Evolutionary conservation across 2,113 vertebrate genomes (phyloP).

Genomic region (Ariopsis seemanni): DNA sequence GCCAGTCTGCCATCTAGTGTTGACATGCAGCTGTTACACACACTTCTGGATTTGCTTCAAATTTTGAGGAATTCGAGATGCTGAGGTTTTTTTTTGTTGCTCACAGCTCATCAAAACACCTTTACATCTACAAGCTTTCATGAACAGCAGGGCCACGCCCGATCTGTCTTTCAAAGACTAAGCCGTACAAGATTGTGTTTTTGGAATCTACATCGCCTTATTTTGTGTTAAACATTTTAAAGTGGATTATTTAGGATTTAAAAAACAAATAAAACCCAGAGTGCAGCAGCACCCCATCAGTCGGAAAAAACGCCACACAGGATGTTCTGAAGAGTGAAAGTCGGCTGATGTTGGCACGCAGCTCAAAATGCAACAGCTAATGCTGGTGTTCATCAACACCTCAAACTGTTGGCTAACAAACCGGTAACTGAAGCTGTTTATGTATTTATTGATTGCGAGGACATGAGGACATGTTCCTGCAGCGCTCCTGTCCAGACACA

Average conservation of each 20-base stretch:
- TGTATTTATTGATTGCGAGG: too few species aligned
- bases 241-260: background rate
- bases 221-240: background rate
- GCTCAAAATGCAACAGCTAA: too few species aligned
- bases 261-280: too few species aligned
- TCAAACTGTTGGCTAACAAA: too few species aligned
- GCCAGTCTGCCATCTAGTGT: conserved; percentile 52
- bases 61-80: background rate
- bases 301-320: too few species aligned
- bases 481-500: too few species aligned
- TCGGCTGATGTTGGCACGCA: too few species aligned
- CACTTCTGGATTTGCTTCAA: background rate
- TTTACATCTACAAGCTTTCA: background rate
- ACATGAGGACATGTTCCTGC: too few species aligned
- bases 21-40: conserved; percentile 16
- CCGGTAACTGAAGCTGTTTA: too few species aligned
- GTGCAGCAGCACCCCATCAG: too few species aligned
- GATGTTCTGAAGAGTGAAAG: too few species aligned
- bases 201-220: background rate
- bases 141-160: background rate
- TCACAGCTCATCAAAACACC: background rate
- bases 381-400: too few species aligned
- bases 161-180: background rate
- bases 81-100: background rate
- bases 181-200: background rate